Percentiles rank a stretch among this genome's conserved stretches.
These are phyloP conservation scores for Piezodorus guildinii DNA, from an alignment of 1,140 invertebrate species.

Conservation along the genomic window DNA sequence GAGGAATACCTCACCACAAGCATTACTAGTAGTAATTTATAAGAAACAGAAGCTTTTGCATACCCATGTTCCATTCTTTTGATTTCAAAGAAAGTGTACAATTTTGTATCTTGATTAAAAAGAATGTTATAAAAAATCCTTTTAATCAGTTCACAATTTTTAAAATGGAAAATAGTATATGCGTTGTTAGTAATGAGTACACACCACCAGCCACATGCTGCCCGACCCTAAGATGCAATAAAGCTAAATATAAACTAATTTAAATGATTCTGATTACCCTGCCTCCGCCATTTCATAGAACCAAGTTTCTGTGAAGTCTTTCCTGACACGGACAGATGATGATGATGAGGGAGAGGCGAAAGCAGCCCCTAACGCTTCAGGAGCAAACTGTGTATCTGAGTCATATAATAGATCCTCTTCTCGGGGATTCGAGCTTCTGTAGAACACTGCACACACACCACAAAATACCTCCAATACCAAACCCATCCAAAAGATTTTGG, in stretches of 20 bases:
- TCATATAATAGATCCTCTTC: slow-evolving; percentile 3
- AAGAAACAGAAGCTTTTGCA: no score
- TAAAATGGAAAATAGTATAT: no score
- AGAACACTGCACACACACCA: slow-evolving; percentile 8
- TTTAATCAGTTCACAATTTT: no score
- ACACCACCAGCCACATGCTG: no score
- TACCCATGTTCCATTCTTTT: no score
- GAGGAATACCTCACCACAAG: neutral
- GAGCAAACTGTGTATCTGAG: neutral
- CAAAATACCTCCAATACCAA: slow-evolving; percentile 5
- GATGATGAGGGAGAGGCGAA: neutral
- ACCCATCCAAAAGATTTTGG: neutral
- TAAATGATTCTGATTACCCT: slow-evolving; percentile 36
- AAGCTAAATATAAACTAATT: slow-evolving; percentile 7
- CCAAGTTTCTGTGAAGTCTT: slow-evolving; percentile 53
- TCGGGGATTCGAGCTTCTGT: neutral
- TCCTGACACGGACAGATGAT: slow-evolving; percentile 36
- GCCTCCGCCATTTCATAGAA: slow-evolving; percentile 46
- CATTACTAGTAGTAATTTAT: neutral
- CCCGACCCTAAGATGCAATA: neutral
- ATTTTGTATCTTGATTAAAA: no score
- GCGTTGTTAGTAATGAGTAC: no score
- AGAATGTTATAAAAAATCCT: no score
- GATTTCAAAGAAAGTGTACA: no score
- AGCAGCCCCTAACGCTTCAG: neutral